Evolutionary conservation across 1,140 invertebrate species (phyloP), one percentile per base, ranked within the genome.

Genomic region (Archegozetes longisetosus): DNA sequence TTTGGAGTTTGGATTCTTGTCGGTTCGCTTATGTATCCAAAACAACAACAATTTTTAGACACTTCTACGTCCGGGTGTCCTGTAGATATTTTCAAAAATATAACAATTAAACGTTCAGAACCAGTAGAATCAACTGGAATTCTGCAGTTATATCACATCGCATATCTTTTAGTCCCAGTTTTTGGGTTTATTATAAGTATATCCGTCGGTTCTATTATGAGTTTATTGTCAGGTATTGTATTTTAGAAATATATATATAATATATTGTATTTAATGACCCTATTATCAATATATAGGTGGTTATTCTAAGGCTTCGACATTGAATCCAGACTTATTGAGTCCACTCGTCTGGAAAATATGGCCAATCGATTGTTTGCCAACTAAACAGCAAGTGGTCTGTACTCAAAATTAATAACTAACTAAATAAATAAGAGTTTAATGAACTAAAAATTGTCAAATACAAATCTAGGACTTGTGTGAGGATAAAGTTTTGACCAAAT

Each of bases 111-210:
- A n/a, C 2, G 22, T 6, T 3, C 9, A 22, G 17, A 55, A 13
- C 24, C 20, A 55, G 28, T 50, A 25, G 51, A 63, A 27, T 47
- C 27, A 13, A 28, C 6, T 9, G 58, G 58, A n/a, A 26, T 61
- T 6, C 25, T 63, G 2, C 24, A 26, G 17, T 26, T 63, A 46
- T 63, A 54, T 53, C 62, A 63, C 23, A 58, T 63, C 13, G 53
- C 62, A 20, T 63, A 53, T 55, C 50, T 63, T 46, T 52, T 63
- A 51, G 62, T 63, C 4, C 62, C 62, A n/a, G 53, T 61, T 29
- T 51, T 48, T 40, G 62, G 62, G 40, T 63, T 61, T 53, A 13
- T 63, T 6, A 60, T 63, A 28, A 55, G 60, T 55, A 48, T 56
- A 14, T 26, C 29, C 12, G 24, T 63, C 27, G 53, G 58, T 20